These are phyloP conservation scores for Damaliscus lunatus DNA, from an alignment of 2,113 vertebrate genomes.

Conservation along the genomic window DNA sequence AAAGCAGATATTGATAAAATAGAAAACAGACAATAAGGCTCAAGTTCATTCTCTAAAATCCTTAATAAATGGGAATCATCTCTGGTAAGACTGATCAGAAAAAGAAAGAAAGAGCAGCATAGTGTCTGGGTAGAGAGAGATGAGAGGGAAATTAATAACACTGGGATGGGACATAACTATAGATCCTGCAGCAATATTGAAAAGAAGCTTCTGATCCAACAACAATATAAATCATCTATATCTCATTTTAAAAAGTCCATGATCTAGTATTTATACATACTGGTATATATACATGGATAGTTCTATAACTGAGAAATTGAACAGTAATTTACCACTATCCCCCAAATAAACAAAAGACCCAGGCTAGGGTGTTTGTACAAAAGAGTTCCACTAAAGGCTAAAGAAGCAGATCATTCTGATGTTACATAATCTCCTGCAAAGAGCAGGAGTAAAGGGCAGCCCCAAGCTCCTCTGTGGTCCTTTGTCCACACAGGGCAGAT, in stretches of 20 bases:
- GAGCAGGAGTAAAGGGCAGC: not conserved
- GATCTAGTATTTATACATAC: not conserved
- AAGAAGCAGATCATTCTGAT: not conserved
- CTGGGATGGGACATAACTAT: not conserved
- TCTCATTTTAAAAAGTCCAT: not conserved
- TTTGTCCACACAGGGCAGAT: not conserved
- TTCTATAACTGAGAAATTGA: not conserved
- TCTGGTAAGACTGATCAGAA: not conserved
- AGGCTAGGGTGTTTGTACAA: not conserved
- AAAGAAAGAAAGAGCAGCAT: not conserved
- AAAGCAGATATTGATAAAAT: not conserved
- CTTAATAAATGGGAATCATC: not conserved
- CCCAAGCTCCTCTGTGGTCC: not conserved
- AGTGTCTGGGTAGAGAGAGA: not conserved
- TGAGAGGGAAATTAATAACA: not conserved
- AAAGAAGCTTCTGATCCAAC: not conserved
- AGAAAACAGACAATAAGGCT: not conserved
- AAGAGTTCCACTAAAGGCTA: not conserved
- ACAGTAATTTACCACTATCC: not conserved
- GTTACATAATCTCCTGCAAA: not conserved
- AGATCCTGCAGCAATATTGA: not conserved
- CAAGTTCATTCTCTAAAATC: not conserved
- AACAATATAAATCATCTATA: not conserved
- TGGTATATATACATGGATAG: not conserved
- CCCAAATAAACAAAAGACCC: not conserved